These are phyloP conservation scores for Cephus pygmeus DNA, from an alignment of 2,888 invertebrate genomes.

Conservation along the genomic window DNA sequence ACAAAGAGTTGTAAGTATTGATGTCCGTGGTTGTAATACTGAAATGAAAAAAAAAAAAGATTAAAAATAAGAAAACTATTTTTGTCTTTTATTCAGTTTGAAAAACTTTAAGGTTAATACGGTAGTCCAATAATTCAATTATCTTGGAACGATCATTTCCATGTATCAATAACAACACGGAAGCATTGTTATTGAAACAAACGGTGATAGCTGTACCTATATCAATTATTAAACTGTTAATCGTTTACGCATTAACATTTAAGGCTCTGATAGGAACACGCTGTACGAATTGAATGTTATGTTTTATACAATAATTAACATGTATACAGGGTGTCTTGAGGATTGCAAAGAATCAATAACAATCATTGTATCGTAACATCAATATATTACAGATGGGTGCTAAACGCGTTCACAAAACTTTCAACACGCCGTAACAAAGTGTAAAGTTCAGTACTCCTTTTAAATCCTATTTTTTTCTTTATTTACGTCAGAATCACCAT, in stretches of 20 bases:
- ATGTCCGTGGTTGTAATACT: slow-evolving; percentile 18
- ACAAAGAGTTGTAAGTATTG: slow-evolving; percentile 5
- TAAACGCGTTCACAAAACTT: background rate
- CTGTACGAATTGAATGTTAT: slow-evolving; percentile 13
- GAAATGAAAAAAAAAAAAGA: slow-evolving; percentile 16
- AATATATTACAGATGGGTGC: background rate
- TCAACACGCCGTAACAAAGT: background rate
- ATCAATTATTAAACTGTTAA: slow-evolving; percentile 25
- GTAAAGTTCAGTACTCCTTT: background rate
- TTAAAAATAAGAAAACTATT: slow-evolving; percentile 19
- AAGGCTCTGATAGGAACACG: slow-evolving; percentile 35
- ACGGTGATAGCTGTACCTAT: background rate
- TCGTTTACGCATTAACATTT: slow-evolving; percentile 29
- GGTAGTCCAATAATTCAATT: background rate
- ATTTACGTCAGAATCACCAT: background rate
- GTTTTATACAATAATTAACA: slow-evolving; percentile 2
- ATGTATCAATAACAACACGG: background rate
- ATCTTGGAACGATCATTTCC: background rate
- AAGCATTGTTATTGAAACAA: background rate
- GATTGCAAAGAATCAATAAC: background rate
- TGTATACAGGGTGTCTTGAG: slow-evolving; percentile 2
- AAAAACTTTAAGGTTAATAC: background rate
- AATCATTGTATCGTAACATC: background rate
- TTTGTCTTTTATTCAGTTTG: background rate
- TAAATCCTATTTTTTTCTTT: background rate